These are phyloP conservation scores for Fulmarus glacialis DNA, from an alignment of 2,113 vertebrate genomes.

Conservation along the genomic window DNA sequence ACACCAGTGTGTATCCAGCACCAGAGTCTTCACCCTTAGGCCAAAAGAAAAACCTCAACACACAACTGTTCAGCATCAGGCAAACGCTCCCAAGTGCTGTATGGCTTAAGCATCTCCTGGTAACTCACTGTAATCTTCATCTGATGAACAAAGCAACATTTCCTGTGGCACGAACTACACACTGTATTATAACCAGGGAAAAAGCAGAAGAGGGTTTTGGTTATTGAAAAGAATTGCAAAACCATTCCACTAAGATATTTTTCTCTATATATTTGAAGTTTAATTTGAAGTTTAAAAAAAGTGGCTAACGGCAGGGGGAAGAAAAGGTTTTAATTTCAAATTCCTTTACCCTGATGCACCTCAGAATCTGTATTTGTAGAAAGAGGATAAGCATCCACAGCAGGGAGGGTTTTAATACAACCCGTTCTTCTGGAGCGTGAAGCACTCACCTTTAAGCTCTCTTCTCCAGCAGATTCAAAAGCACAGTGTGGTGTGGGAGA, in stretches of 20 bases:
- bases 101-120: not conserved
- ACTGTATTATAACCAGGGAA: not conserved
- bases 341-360: not conserved
- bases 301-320: not conserved
- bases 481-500: not conserved
- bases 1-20: not conserved
- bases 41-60: not conserved
- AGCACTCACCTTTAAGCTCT: not conserved
- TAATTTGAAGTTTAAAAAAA: not conserved
- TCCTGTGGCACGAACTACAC: not conserved
- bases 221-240: not conserved
- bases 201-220: not conserved
- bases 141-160: not conserved
- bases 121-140: not conserved
- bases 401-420: not conserved
- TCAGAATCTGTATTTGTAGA: not conserved
- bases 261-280: not conserved
- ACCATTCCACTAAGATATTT: not conserved
- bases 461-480: not conserved
- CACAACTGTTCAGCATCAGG: not conserved
- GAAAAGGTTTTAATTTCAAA: not conserved
- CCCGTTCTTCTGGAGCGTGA: not conserved
- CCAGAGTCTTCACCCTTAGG: not conserved
- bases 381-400: not conserved
- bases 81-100: not conserved